phyloP scores from a whole-genome alignment of 92 coral and sea anemone species.

The Phenganax stokvisi region DNA sequence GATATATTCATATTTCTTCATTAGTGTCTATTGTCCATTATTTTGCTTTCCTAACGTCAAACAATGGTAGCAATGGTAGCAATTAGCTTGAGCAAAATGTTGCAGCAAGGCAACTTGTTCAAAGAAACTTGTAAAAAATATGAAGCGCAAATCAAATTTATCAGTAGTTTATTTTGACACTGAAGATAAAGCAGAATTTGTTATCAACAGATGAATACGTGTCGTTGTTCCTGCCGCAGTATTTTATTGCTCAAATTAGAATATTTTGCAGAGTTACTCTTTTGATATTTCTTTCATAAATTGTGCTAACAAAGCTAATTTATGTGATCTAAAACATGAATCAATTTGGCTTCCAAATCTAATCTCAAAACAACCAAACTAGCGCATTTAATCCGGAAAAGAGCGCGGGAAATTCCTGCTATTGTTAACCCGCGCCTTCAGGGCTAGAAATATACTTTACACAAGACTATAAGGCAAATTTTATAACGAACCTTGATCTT shows the following conservation, averaged over 20 bases:
- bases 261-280: not conserved
- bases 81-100: no score
- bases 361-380: conserved; percentile 21
- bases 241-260: not conserved
- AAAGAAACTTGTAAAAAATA: not conserved
- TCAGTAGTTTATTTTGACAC: not conserved
- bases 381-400: not conserved
- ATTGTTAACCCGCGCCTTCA: not conserved
- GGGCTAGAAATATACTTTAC: no score
- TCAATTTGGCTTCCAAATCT: not conserved
- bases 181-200: not conserved
- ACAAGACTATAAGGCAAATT: not conserved
- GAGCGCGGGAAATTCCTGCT: conserved; percentile 20
- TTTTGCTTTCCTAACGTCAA: no score
- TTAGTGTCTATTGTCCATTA: no score
- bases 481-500: not conserved
- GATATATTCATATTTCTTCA: no score
- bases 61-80: no score
- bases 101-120: no score
- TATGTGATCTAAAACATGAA: not conserved
- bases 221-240: not conserved
- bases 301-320: not conserved
- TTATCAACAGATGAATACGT: not conserved
- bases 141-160: not conserved
- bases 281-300: not conserved